Percentiles rank a stretch among this genome's conserved stretches.
phyloP scores from a whole-genome alignment of 1,140 invertebrate species.

The Ptiloglossa arizonensis region DNA sequence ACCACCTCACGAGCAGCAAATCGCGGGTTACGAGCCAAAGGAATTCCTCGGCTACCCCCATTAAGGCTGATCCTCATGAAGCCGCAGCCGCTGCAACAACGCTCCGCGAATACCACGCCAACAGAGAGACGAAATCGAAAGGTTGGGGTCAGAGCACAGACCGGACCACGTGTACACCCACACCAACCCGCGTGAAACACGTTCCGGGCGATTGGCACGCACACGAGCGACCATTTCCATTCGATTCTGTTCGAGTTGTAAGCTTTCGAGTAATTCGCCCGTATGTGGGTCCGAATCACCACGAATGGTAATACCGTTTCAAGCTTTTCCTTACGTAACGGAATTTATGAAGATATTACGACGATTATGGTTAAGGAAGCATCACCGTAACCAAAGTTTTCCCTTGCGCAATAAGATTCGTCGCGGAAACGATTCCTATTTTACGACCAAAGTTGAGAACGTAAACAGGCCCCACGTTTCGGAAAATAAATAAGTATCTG shows the following conservation, averaged over 20 bases:
- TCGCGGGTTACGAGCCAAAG: conserved; percentile 61
- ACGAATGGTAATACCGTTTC: too few relatives aligned
- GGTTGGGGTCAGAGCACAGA: conserved; percentile 59
- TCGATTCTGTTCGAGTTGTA: background rate
- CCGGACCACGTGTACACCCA: conserved; percentile 51
- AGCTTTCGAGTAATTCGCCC: background rate
- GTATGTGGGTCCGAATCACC: too few relatives aligned
- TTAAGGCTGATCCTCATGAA: conserved; percentile 40
- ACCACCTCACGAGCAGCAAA: conserved; percentile 50
- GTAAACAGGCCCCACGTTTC: too few relatives aligned
- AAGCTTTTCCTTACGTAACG: too few relatives aligned
- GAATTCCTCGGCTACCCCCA: conserved; percentile 61
- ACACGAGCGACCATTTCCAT: background rate
- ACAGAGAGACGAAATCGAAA: conserved; percentile 62
- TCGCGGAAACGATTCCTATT: too few relatives aligned
- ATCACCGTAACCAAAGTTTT: too few relatives aligned
- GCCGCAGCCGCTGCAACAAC: conserved; percentile 19
- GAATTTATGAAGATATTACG: too few relatives aligned
- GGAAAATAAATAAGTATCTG: too few relatives aligned
- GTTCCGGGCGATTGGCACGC: conserved; percentile 14
- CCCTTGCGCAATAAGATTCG: too few relatives aligned
- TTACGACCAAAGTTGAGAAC: too few relatives aligned
- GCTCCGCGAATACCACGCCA: conserved; percentile 39
- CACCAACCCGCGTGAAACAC: conserved; percentile 39
- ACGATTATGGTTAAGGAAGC: too few relatives aligned